These are phyloP conservation scores for Pollenia labialis DNA, from an alignment of 2,888 invertebrate genomes.

Conservation along the genomic window DNA sequence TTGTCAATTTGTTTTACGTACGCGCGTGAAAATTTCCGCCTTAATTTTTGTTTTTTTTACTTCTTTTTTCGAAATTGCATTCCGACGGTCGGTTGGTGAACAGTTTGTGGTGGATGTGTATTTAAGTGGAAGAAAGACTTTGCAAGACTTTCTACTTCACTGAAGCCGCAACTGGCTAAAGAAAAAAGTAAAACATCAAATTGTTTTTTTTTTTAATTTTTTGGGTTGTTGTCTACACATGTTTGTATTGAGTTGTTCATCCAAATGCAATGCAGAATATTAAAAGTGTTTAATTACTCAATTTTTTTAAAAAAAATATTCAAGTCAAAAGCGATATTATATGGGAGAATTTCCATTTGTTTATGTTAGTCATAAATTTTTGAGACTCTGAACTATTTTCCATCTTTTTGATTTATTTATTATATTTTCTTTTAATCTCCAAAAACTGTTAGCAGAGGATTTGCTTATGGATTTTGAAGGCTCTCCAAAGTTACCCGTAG, in stretches of 20 bases:
- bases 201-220: constrained; percentile 44
- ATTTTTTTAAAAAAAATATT: no score
- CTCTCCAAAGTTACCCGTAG: no score
- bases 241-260: not conserved
- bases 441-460: no score
- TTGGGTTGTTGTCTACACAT: constrained; percentile 35
- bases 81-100: constrained; percentile 6
- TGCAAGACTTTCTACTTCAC: constrained; percentile 74
- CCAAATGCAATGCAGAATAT: constrained; percentile 15
- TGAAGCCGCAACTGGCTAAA: constrained; percentile 65
- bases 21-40: constrained; percentile 70
- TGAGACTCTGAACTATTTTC: no score
- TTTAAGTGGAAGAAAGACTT: constrained; percentile 33
- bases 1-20: constrained; percentile 55
- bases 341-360: no score
- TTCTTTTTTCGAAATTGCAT: constrained; percentile 41
- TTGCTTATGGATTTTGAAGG: no score
- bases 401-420: no score
- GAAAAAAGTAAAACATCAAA: constrained; percentile 41
- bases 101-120: constrained; percentile 31
- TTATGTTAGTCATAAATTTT: no score
- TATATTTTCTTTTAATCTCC: no score
- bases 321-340: no score
- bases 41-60: constrained; percentile 37
- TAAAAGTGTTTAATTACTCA: not conserved